These are phyloP conservation scores for Puntigrus tetrazona DNA, from an alignment of 2,113 vertebrate species.

Conservation along the genomic window DNA sequence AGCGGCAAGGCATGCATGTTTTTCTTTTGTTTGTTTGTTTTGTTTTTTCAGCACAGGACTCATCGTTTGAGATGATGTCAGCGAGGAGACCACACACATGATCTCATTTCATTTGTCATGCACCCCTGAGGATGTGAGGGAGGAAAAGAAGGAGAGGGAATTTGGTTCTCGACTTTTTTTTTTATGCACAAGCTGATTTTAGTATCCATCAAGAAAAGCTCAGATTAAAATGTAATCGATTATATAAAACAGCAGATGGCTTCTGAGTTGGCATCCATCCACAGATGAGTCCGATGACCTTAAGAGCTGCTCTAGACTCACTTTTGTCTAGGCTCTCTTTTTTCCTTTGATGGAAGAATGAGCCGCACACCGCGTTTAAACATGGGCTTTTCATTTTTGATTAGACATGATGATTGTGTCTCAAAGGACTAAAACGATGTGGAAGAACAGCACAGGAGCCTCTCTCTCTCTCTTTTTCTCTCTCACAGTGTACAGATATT, in stretches of 20 bases:
- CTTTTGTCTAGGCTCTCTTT: background rate
- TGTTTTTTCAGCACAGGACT: conserved; percentile 13
- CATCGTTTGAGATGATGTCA: conserved; percentile 48
- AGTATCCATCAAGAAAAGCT: background rate
- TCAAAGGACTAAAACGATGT: background rate
- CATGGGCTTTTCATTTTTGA: background rate
- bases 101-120: conserved; percentile 43
- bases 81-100: conserved; percentile 30
- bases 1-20: conserved; percentile 43
- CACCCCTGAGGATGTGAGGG: conserved; percentile 20
- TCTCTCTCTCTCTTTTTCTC: background rate
- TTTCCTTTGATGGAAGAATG: background rate
- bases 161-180: background rate
- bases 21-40: background rate
- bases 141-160: background rate
- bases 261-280: background rate
- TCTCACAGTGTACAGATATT: background rate
- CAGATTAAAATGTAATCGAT: background rate
- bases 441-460: background rate
- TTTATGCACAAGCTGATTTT: background rate
- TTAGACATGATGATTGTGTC: conserved; percentile 6
- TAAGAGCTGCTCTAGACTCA: background rate
- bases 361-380: background rate
- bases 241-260: background rate
- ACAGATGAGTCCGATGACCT: background rate